Evolutionary conservation across 2,113 vertebrate genomes (phyloP).

Genomic region (Siphamia tubifer): DNA sequence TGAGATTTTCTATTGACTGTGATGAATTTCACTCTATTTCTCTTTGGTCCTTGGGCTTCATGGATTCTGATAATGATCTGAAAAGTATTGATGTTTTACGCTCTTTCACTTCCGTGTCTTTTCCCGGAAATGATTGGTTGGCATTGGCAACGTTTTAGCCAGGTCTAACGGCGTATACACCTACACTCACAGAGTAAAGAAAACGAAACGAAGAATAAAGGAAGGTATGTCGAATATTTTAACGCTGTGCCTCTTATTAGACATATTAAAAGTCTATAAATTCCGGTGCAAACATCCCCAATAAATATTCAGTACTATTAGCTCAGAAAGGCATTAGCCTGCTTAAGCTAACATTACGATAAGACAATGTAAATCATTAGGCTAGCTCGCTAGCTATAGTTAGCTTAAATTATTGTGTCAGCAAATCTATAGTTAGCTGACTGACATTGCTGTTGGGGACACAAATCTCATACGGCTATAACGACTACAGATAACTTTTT

Average conservation of each 20-base stretch:
- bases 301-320: not conserved
- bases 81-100: not conserved
- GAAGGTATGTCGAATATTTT: slow-evolving; percentile 64
- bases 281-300: not conserved
- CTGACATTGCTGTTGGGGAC: not conserved
- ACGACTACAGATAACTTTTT: not conserved
- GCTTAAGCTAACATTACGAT: slow-evolving; percentile 38
- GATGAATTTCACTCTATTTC: too few species aligned
- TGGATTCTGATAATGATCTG: too few species aligned
- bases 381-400: slow-evolving; percentile 48
- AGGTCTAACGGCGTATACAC: slow-evolving; percentile 50
- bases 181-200: slow-evolving; percentile 49
- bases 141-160: slow-evolving; percentile 81
- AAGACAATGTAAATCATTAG: slow-evolving; percentile 48
- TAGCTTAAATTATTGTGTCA: slow-evolving; percentile 44
- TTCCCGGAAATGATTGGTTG: slow-evolving; percentile 80
- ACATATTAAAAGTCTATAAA: not conserved
- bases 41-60: too few species aligned
- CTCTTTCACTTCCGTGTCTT: slow-evolving; percentile 50
- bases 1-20: too few species aligned
- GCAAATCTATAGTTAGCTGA: slow-evolving; percentile 14
- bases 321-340: slow-evolving; percentile 9
- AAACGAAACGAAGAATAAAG: slow-evolving; percentile 37
- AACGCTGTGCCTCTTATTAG: not conserved
- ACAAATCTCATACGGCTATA: not conserved